Conservation (phyloP, 1,140 invertebrate genomes). For the Daktulosphaira vitifoliae region DNA sequence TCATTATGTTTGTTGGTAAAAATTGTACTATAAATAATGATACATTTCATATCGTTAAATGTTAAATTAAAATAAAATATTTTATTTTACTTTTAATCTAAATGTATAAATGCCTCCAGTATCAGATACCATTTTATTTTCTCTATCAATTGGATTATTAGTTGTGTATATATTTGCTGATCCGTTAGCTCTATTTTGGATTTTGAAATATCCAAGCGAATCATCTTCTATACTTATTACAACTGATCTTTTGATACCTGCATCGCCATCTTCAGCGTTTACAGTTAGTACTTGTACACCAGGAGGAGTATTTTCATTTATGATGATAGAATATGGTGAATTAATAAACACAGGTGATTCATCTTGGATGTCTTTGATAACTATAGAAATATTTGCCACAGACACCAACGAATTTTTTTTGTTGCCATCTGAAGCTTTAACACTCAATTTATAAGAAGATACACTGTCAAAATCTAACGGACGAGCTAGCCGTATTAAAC, state of each 20-base stretch:
- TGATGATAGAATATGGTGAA: conserved; percentile 64
- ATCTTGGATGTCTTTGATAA: conserved; percentile 69
- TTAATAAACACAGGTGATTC: conserved; percentile 69
- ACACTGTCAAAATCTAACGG: conserved; percentile 64
- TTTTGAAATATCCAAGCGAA: conserved; percentile 56
- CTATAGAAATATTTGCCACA: conserved; percentile 60
- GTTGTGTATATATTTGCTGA: conserved; percentile 50
- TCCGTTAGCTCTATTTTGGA: conserved; percentile 45
- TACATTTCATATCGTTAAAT: neutral
- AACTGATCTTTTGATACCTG: conserved; percentile 58
- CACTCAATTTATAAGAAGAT: conserved; percentile 59
- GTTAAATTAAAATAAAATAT: neutral
- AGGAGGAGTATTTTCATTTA: conserved; percentile 60
- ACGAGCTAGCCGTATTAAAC: conserved; percentile 53
- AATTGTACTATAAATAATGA: too few species aligned
- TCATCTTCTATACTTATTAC: conserved; percentile 59
- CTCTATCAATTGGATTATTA: conserved; percentile 58
- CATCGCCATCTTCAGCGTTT: conserved; percentile 65
- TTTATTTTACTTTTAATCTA: conserved; percentile 49
- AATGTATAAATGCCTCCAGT: conserved; percentile 72
- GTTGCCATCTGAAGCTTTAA: conserved; percentile 58
- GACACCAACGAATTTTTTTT: conserved; percentile 50
- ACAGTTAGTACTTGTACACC: conserved; percentile 55
- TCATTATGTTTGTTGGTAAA: neutral
- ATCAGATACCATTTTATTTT: conserved; percentile 60